A percentile compares a stretch with the other conserved stretches of the same genome.
Evolutionary conservation across 2,888 invertebrate genomes (phyloP).

Genomic region (Sminthurides aquaticus): DNA sequence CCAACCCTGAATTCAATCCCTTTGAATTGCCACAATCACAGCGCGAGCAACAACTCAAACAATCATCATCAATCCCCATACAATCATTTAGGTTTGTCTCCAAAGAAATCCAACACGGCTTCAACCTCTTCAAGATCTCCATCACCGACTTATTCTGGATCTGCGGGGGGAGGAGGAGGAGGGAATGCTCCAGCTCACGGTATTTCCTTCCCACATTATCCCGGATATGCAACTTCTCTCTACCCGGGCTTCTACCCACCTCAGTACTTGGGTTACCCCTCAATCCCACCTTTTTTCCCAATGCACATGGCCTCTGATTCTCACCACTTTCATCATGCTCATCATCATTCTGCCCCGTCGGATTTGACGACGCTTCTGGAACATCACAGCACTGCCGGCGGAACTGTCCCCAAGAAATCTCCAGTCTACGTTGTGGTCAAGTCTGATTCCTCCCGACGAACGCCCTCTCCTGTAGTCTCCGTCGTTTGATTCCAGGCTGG

Average conservation of each 20-base stretch:
- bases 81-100: slow-evolving; percentile 17
- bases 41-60: not conserved
- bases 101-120: slow-evolving; percentile 16
- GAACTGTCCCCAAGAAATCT: slow-evolving; percentile 37
- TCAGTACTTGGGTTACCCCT: slow-evolving; percentile 33
- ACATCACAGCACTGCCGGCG: slow-evolving; percentile 8
- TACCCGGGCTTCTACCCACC: slow-evolving; percentile 38
- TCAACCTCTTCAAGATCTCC: slow-evolving; percentile 25
- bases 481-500: too few relatives aligned
- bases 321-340: slow-evolving; percentile 19
- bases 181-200: slow-evolving; percentile 18
- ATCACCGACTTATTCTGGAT: slow-evolving; percentile 23
- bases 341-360: slow-evolving; percentile 14
- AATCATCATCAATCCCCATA: slow-evolving; percentile 15
- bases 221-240: slow-evolving; percentile 24
- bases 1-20: not conserved
- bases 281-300: slow-evolving; percentile 29
- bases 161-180: too few relatives aligned
- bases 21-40: slow-evolving; percentile 14
- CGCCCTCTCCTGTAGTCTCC: slow-evolving; percentile 40
- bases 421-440: slow-evolving; percentile 40
- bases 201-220: slow-evolving; percentile 32
- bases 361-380: slow-evolving; percentile 8
- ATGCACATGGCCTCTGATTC: slow-evolving; percentile 18
- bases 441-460: slow-evolving; percentile 21